Evolutionary conservation across 1,140 invertebrate genomes (phyloP).

Genomic region (Macrostomum lignano): DNA sequence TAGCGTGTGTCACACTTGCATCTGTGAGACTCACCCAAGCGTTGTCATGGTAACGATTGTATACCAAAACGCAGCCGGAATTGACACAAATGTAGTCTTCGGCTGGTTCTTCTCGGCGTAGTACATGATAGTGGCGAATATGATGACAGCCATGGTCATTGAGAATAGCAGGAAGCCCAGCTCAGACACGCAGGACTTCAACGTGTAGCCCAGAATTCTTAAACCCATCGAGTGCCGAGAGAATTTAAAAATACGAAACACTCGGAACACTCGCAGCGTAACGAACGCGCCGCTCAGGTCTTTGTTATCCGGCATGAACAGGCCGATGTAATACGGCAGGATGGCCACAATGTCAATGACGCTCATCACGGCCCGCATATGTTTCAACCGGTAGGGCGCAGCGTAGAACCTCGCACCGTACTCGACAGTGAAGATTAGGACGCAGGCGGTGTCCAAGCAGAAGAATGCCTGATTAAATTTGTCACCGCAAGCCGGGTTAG

Average conservation of each 20-base stretch:
- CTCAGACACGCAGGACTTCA: conserved; percentile 95
- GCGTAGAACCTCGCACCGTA: conserved; percentile 81
- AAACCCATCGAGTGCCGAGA: conserved; percentile 92
- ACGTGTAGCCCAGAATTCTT: conserved; percentile 83
- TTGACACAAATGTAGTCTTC: conserved; percentile 78
- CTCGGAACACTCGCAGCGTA: conserved; percentile 82
- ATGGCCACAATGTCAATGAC: conserved; percentile 98
- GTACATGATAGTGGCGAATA: conserved; percentile 98
- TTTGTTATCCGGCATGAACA: conserved; percentile 82
- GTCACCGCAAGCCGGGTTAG: conserved; percentile 84
- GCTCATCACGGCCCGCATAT: conserved; percentile 83
- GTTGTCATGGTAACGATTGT: conserved; percentile 99
- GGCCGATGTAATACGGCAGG: conserved; percentile 88
- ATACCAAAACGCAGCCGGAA: conserved; percentile 97
- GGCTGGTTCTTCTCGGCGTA: conserved; percentile 93
- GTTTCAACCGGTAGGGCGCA: conserved; percentile 84
- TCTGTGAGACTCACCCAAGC: conserved; percentile 54
- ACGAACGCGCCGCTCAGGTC: conserved; percentile 96
- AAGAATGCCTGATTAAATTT: conserved; percentile 89
- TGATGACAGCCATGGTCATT: conserved; percentile 97
- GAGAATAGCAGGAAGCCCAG: conserved; percentile 96
- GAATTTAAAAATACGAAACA: conserved; percentile 96
- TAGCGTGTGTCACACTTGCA: background rate
- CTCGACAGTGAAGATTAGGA: conserved; percentile 99
- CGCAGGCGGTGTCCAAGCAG: conserved; percentile 92